phyloP scores from a whole-genome alignment of 2,113 vertebrate genomes.

The Bostrychus sinensis region DNA sequence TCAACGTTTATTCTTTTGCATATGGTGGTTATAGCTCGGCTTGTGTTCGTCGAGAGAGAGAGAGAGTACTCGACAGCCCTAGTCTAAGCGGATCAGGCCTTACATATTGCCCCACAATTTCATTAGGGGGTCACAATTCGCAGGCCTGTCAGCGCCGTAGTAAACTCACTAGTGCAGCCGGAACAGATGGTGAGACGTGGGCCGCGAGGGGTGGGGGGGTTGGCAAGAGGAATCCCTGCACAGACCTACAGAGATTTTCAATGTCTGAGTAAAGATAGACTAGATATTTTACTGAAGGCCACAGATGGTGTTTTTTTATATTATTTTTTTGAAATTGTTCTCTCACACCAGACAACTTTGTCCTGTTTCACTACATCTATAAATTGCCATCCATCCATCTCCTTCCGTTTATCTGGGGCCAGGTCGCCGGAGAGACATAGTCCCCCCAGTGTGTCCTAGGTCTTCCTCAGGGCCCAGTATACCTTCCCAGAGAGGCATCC shows the following conservation, averaged over 20 bases:
- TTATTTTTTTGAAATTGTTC: no score
- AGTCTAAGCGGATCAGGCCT: conserved; percentile 57
- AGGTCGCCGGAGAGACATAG: no score
- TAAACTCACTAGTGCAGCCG: conserved; percentile 47
- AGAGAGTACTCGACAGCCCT: conserved; percentile 33
- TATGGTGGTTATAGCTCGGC: conserved; percentile 33
- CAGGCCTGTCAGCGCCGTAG: conserved; percentile 48
- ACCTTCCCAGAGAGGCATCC: no score
- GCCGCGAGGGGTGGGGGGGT: conserved; percentile 30
- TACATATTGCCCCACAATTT: conserved; percentile 68
- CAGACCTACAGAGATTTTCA: conserved; percentile 13
- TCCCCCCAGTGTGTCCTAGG: no score
- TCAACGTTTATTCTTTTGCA: conserved; percentile 50
- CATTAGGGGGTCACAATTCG: conserved; percentile 68
- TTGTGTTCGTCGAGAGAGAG: conserved; percentile 12
- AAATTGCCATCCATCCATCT: no score
- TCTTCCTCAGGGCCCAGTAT: no score
- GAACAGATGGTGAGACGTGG: conserved; percentile 61
- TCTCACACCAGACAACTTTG: no score
- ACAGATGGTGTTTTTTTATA: no score
- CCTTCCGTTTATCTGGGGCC: no score
- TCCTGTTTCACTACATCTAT: no score
- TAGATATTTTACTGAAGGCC: no score
- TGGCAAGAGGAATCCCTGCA: conserved; percentile 61
- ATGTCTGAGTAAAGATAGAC: no score